Conservation (phyloP, 2,888 invertebrate species). For the Stenurella melanura region DNA sequence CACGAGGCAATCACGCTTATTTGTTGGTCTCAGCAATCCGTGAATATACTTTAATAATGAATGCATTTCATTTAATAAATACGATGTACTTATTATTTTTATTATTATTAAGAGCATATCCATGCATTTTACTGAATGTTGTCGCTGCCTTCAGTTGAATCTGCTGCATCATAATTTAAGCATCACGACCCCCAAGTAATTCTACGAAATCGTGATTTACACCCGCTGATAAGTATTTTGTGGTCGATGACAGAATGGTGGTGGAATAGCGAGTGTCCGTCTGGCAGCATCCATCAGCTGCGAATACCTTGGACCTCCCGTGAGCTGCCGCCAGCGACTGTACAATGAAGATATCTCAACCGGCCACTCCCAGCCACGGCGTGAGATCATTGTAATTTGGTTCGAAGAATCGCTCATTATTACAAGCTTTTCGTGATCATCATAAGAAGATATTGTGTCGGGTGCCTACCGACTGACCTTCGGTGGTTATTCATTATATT, state of each 20-base stretch:
- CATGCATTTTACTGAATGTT: neutral
- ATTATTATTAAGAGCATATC: no score
- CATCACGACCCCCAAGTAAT: neutral
- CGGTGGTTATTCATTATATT: slow-evolving; percentile 5
- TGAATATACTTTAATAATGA: no score
- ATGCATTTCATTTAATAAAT: no score
- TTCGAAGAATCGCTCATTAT: slow-evolving; percentile 66
- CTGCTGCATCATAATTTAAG: neutral
- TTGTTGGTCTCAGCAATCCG: no score
- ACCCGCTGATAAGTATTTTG: slow-evolving; percentile 8
- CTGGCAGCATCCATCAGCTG: slow-evolving; percentile 49
- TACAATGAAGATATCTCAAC: slow-evolving; percentile 71
- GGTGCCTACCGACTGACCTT: slow-evolving; percentile 3
- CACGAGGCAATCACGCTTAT: no score
- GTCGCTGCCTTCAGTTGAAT: neutral
- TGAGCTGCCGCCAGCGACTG: slow-evolving; percentile 67
- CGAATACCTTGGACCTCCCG: slow-evolving; percentile 65
- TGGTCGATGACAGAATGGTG: slow-evolving; percentile 33
- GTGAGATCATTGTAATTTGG: slow-evolving; percentile 69
- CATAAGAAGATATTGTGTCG: slow-evolving; percentile 14
- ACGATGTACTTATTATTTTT: no score
- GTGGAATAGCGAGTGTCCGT: slow-evolving; percentile 48
- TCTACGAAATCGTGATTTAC: slow-evolving; percentile 10
- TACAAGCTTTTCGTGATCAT: slow-evolving; percentile 49
- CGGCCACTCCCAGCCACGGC: slow-evolving; percentile 52